phyloP scores from a whole-genome alignment of 2,113 vertebrate genomes.

The Hiodon tergisus region DNA sequence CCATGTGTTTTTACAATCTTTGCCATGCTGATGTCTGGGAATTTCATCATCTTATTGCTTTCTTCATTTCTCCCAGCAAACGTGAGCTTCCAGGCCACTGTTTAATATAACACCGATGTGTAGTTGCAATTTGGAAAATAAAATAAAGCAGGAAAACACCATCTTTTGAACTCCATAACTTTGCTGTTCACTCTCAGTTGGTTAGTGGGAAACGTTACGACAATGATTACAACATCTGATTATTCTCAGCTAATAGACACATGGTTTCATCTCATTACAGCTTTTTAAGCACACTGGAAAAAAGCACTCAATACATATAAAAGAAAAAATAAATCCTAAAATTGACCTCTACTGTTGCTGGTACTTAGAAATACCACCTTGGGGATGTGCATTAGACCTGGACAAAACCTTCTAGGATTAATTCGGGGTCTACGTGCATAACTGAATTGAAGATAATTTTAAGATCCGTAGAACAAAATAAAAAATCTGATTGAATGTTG shows the following conservation, averaged over 20 bases:
- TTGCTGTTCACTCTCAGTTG: not conserved
- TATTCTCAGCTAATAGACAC: too few relatives aligned
- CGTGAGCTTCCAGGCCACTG: slow-evolving; percentile 13
- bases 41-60: slow-evolving; percentile 29
- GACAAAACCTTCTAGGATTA: too few relatives aligned
- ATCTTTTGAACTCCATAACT: not conserved
- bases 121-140: not conserved
- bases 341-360: too few relatives aligned
- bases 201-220: not conserved
- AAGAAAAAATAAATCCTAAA: too few relatives aligned
- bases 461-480: too few relatives aligned
- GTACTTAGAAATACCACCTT: too few relatives aligned
- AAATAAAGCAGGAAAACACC: not conserved
- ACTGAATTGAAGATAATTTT: too few relatives aligned
- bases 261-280: not conserved
- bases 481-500: too few relatives aligned
- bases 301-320: not conserved
- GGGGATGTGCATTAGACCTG: too few relatives aligned
- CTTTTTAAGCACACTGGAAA: not conserved
- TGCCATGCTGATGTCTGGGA: slow-evolving; percentile 42
- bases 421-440: too few relatives aligned
- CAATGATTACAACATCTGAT: not conserved
- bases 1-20: slow-evolving; percentile 59
- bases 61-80: not conserved
- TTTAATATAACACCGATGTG: slow-evolving; percentile 16